Evolutionary conservation across 2,888 invertebrate species (phyloP).

Genomic region (Zaprionus obscuricornis): DNA sequence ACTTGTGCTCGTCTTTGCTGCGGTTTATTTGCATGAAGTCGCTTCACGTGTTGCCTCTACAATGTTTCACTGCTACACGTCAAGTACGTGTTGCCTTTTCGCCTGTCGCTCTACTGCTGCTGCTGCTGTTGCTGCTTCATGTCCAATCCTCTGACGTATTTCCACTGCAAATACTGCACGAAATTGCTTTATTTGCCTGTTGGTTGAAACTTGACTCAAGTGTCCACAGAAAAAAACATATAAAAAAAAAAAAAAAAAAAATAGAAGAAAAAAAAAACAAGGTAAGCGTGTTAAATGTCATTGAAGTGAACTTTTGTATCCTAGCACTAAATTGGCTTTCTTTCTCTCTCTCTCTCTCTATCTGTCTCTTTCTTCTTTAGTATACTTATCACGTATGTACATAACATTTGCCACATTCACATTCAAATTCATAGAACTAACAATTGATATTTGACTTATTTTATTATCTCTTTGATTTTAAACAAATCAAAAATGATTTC

Average conservation of each 20-base stretch:
- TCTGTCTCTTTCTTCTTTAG: neutral
- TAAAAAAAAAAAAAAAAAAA: neutral
- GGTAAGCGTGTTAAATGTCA: slow-evolving; percentile 34
- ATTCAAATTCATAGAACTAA: neutral
- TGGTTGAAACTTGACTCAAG: slow-evolving; percentile 34
- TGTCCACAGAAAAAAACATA: slow-evolving; percentile 22
- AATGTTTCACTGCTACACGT: too few species aligned
- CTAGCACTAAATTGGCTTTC: too few species aligned
- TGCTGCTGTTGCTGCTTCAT: neutral
- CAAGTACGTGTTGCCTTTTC: too few species aligned
- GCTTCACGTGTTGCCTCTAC: slow-evolving; percentile 35
- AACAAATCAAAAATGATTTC: neutral
- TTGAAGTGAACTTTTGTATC: neutral
- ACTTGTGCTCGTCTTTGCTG: slow-evolving; percentile 32
- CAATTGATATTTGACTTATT: neutral
- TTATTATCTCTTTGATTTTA: neutral
- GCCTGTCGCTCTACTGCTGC: neutral
- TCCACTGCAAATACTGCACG: slow-evolving; percentile 52
- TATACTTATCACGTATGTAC: neutral
- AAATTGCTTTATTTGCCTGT: slow-evolving; percentile 62
- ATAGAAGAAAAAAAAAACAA: slow-evolving; percentile 7
- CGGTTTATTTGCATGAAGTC: slow-evolving; percentile 57
- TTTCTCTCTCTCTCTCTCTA: too few species aligned
- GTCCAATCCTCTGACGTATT: slow-evolving; percentile 33
- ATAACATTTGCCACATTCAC: neutral